Conservation (phyloP, 2,113 vertebrate species). For the Grammomys surdaster region DNA sequence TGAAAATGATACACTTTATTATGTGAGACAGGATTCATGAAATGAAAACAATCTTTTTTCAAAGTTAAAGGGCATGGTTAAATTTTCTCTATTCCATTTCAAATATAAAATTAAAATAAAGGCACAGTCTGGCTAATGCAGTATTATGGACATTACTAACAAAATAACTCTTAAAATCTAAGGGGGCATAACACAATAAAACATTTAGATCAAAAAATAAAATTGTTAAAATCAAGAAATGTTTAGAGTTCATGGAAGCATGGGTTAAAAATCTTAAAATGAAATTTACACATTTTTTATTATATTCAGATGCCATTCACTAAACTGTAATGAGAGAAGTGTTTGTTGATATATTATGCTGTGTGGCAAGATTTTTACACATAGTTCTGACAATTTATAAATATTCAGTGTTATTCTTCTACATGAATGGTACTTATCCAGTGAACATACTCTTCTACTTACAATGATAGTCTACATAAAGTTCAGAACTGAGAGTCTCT, state of each 20-base stretch:
- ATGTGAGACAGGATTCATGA: neutral
- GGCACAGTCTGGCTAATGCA: neutral
- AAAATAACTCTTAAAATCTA: neutral
- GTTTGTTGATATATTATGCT: neutral
- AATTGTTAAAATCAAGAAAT: neutral
- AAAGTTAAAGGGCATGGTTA: neutral
- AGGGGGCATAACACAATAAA: neutral
- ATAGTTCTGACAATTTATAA: neutral
- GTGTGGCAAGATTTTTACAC: neutral
- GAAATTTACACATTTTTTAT: neutral
- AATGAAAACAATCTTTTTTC: neutral
- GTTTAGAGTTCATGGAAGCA: neutral
- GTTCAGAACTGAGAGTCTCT: slow-evolving; percentile 39
- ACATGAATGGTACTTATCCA: neutral
- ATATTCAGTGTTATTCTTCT: slow-evolving; percentile 39
- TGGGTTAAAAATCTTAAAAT: neutral
- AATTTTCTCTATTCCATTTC: slow-evolving; percentile 11
- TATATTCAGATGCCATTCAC: neutral
- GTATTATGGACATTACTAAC: neutral
- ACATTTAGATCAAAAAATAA: neutral
- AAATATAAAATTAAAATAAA: neutral
- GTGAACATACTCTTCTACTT: slow-evolving; percentile 30
- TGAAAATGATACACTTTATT: neutral
- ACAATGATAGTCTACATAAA: neutral
- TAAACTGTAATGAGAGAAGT: neutral